Base-by-base conservation (phyloP, 2,888 invertebrate genomes). In the Asteroscopus sphinx region DNA sequence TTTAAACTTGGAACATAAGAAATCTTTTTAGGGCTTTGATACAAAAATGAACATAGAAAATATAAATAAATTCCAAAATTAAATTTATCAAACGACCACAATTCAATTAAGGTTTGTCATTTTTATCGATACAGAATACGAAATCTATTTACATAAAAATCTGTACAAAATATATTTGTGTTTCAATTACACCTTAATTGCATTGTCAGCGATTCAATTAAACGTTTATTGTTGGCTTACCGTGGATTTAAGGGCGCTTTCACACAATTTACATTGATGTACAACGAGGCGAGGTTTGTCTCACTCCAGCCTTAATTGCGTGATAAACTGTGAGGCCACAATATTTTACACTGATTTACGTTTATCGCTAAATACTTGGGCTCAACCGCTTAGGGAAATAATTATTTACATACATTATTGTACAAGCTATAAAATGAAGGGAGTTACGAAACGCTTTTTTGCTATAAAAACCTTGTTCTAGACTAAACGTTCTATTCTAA, bases 321-420 rank as follows among this genome's bases (percentile, higher is more conserved):
- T 64, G 76, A 77, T 82, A 80, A 82, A 80, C 68, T 67, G 64
- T 68, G 69, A 60, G 73, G 73, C 75, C 75, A 74, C 76, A 70
- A 79, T 82, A 80, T 79, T 78, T 82, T 73, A 79, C 67, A 55
- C 59, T 73, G 80, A 80, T 80, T 80, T 79, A 80, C 65, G 63
- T 56, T 51, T 28, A 53, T 70, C 46, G 61, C 26, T 47, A 42
- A 59, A 62, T 62, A 68, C 40, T 51, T 60, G 33, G 37, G 42
- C 35, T 55, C n/a, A 45, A 39, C 51, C 36, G 36, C 17, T 62
- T 49, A n/a, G 1, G 28, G 35, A 40, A 37, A 49, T 45, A 54
- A 52, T 57, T 67, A 51, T 51, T 54, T 42, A 55, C 51, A 45
- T 36, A 25, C 42, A 45, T 36, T 33, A 48, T 16, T 65, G 21